Evolutionary conservation across 2,888 invertebrate species (phyloP).

Genomic region (Tipula lateralis): DNA sequence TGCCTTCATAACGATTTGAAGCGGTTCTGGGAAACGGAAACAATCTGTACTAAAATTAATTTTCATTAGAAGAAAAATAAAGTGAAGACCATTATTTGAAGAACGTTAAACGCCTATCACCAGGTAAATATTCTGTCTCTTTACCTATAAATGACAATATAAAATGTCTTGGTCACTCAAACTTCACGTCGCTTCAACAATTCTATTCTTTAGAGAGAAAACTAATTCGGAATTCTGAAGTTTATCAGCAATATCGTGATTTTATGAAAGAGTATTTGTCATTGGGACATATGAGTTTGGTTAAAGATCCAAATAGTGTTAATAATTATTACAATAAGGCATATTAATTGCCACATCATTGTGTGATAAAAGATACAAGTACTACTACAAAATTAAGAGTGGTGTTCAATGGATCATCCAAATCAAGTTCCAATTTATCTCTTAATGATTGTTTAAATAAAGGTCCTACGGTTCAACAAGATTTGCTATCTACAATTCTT

Average conservation of each 20-base stretch:
- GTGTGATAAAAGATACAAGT: not conserved
- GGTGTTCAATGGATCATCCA: not conserved
- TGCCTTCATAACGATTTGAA: too few relatives aligned
- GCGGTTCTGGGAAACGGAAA: too few relatives aligned
- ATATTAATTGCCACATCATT: not conserved
- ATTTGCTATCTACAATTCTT: not conserved
- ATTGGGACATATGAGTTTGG: not conserved
- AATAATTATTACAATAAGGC: not conserved
- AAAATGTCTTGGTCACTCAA: too few relatives aligned
- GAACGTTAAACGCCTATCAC: too few relatives aligned
- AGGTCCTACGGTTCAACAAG: not conserved
- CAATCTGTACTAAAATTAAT: too few relatives aligned
- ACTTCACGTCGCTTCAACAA: too few relatives aligned
- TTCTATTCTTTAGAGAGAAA: too few relatives aligned
- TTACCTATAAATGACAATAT: too few relatives aligned
- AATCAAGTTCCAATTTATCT: not conserved
- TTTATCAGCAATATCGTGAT: not conserved
- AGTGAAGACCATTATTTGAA: too few relatives aligned
- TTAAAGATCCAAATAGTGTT: not conserved
- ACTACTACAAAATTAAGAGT: too few relatives aligned
- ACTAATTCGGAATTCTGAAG: not conserved
- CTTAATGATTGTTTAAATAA: not conserved
- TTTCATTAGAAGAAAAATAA: too few relatives aligned
- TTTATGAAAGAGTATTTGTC: not conserved
- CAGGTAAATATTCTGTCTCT: too few relatives aligned